Evolutionary conservation across 2,797 vertebrate species (phyloP), one percentile per base, ranked within the genome.

Genomic region (Silurus lanzhouensis): DNA sequence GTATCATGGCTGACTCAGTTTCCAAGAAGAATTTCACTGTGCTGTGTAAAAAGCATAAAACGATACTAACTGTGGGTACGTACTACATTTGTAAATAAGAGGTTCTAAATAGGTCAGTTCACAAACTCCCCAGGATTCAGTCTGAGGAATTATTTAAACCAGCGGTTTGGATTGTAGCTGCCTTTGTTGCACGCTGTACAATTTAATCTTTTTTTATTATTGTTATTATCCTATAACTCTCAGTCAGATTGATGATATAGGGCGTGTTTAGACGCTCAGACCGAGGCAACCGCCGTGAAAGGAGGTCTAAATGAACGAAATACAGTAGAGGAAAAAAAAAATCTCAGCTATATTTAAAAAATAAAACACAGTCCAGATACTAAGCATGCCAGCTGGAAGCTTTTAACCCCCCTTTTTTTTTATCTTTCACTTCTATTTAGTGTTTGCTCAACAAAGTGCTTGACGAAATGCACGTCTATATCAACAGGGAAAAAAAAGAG

Each of bases 401-500:
- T 90, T 89, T 88, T 90, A 71, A 79, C 64, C 38, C 88, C 19
- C 38, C 87, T 12, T 38, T 90, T 88, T 91, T 83, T 89, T 81
- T 89, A 91, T 87, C 85, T 87, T 82, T 90, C 91, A 87, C 87
- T 87, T 88, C 83, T 88, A 84, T 86, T 89, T 90, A 88, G 81
- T 84, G 83, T 75, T 48, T 83, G 88, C 64, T 67, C 74, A 91
- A 93, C 92, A 94, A 94, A 93, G 90, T 91, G 86, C 88, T 93
- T 92, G 90, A 92, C 91, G 90, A 92, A 91, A 89, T 85, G 55
- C 58, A 90, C 87, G 91, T 94, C 22, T 92, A 90, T 93, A 91
- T 93, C 90, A 91, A 63, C 87, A 89, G 82, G 90, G 90, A 91
- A 90, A 25, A 55, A 55, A 22, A 22, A 25, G 4, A 20, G 6